These are phyloP conservation scores for Carollia perspicillata DNA, from an alignment of 2,113 vertebrate genomes.

Conservation along the genomic window DNA sequence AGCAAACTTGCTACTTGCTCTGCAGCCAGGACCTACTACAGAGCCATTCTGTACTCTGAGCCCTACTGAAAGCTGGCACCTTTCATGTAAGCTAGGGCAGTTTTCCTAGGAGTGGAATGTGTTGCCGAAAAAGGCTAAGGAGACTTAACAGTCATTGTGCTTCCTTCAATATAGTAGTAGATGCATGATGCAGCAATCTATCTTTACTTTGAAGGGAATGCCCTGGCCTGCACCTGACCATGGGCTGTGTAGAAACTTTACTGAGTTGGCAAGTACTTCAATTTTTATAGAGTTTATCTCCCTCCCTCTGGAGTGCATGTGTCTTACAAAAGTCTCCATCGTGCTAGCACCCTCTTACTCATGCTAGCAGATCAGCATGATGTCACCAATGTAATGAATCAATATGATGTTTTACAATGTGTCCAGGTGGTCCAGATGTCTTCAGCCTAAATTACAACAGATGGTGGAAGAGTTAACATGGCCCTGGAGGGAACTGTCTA, in stretches of 20 bases:
- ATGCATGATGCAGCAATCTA: neutral
- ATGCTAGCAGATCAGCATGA: conserved; percentile 14
- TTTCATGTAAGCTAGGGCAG: neutral
- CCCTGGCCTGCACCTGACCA: neutral
- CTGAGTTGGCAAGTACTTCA: neutral
- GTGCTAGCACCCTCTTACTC: neutral
- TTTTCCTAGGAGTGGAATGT: neutral
- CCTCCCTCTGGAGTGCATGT: neutral
- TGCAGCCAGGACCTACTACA: neutral
- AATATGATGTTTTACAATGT: neutral
- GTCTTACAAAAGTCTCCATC: neutral
- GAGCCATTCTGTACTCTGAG: neutral
- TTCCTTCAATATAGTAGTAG: neutral
- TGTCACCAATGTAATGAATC: conserved; percentile 29
- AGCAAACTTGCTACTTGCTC: neutral
- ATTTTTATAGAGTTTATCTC: neutral
- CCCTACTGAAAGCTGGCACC: neutral
- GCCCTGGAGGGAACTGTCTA: neutral
- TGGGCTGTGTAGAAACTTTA: neutral
- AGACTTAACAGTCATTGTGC: neutral
- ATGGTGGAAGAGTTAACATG: neutral
- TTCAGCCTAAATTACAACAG: neutral
- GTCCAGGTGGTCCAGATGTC: conserved; percentile 42
- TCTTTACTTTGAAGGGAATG: conserved; percentile 1
- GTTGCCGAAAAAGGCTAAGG: neutral